phyloP scores from a whole-genome alignment of 2,888 invertebrate species.

The Dolomedes plantarius region DNA sequence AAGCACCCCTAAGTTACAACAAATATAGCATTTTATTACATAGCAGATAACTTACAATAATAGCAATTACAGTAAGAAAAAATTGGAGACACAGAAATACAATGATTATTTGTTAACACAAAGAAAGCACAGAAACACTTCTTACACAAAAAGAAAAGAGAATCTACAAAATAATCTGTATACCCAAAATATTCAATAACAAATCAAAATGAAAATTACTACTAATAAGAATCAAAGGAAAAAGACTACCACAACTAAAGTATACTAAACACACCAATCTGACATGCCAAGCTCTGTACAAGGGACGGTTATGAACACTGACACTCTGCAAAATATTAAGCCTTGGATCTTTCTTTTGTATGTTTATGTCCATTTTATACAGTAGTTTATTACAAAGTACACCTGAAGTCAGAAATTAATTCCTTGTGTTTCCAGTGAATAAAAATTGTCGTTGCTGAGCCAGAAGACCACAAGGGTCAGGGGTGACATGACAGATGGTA shows the following conservation, averaged over 20 bases:
- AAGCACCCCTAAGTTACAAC: conserved; percentile 54
- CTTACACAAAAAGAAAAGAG: conserved; percentile 8
- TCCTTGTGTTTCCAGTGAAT: conserved; percentile 48
- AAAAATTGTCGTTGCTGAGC: conserved; percentile 60
- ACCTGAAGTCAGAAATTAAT: conserved; percentile 48
- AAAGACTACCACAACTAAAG: conserved; percentile 46
- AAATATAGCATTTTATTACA: conserved; percentile 58
- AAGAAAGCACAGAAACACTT: conserved; percentile 44
- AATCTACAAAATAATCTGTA: not conserved
- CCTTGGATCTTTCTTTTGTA: conserved; percentile 40
- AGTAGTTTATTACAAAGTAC: conserved; percentile 57
- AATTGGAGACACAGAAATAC: conserved; percentile 25
- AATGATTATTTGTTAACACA: conserved; percentile 17
- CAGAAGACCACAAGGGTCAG: conserved; percentile 60
- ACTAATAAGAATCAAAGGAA: conserved; percentile 34
- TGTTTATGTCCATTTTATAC: conserved; percentile 35
- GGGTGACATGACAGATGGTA: conserved; percentile 49
- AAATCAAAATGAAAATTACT: conserved; percentile 44
- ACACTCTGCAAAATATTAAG: conserved; percentile 65
- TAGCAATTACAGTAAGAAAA: conserved; percentile 29
- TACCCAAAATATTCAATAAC: conserved; percentile 19
- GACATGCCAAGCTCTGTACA: conserved; percentile 72
- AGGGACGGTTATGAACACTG: conserved; percentile 70
- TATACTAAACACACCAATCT: conserved; percentile 70
- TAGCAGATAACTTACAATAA: conserved; percentile 46